A percentile compares a stretch with the other conserved stretches of the same genome.
Evolutionary conservation across 2,888 invertebrate genomes (phyloP).

Genomic region (Nemotelus nigrinus): DNA sequence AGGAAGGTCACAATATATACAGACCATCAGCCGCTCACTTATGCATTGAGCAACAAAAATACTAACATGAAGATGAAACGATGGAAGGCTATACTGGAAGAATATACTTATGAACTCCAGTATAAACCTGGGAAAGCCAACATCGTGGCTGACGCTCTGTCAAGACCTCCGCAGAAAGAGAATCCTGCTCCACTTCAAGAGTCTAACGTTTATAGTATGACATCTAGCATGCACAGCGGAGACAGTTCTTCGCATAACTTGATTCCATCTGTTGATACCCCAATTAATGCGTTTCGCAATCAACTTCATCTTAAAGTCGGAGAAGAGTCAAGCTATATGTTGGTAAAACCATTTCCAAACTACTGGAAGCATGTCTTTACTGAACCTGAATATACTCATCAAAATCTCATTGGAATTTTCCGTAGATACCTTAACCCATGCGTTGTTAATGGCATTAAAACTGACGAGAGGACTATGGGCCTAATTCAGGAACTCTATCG

Average conservation of each 20-base stretch:
- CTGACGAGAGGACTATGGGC: constrained; percentile 38
- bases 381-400: neutral
- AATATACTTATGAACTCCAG: too few relatives aligned
- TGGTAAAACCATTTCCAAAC: too few relatives aligned
- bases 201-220: too few relatives aligned
- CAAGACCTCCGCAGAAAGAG: too few relatives aligned
- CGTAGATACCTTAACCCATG: constrained; percentile 18
- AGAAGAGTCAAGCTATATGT: neutral
- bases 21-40: neutral
- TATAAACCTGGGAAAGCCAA: constrained; percentile 44
- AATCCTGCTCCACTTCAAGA: too few relatives aligned
- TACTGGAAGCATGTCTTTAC: too few relatives aligned
- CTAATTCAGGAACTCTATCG: constrained; percentile 45
- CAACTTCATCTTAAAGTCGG: constrained; percentile 11
- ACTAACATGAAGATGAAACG: too few relatives aligned
- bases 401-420: constrained; percentile 1
- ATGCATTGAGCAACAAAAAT: neutral
- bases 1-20: neutral
- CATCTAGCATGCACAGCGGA: too few relatives aligned
- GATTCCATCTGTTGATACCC: constrained; percentile 15
- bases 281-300: constrained; percentile 29
- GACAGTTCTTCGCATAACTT: neutral
- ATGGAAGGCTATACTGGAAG: too few relatives aligned
- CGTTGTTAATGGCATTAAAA: constrained; percentile 41
- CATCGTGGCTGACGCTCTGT: constrained; percentile 46